Evolutionary conservation across 2,888 invertebrate species (phyloP), one percentile per base, ranked within the genome.

Genomic region (Capitulum mitella): DNA sequence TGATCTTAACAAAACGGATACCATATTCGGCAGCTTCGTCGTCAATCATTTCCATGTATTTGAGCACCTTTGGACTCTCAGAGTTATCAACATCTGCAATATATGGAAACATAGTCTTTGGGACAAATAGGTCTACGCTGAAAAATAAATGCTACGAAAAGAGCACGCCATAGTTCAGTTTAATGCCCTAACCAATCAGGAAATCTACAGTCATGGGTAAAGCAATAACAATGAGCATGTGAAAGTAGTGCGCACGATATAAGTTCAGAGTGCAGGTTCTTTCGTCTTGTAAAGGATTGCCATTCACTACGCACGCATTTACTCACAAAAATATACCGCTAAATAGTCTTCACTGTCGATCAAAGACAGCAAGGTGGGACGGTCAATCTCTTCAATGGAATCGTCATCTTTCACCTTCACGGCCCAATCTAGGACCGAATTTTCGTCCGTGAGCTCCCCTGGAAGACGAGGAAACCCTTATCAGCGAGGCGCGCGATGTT

Each of bases 11-110:
- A 81, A 96, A 90, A 87, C 93, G 92, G 80, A 96, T 95, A 79
- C 95, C 95, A 85, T 95, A 96, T 85, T 95, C 95, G 19, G 92
- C 88, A 32, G 95, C 95, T 87, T 96, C 95, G 83, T 95, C 95
- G 83, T 96, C 96, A 82, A 95, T 96, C 77, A 95, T 86, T 86
- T 95, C 95, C 80, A 95, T 76, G 29, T 76, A 76, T 29, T 76
- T 76, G 29, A 76, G 76, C 78, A 94, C 90, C 84, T 91, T 89
- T 6, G 93, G 92, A 84, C 92, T 91, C 82, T 92, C 91, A 22
- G 92, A 90, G 86, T 94, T 93, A 78, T 93, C 93, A 84, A 93
- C 93, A 85, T 91, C 92, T 85, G 92, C 79, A 81, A 79, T 32
- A 29, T 34, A 51, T 16, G 46, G 29, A 29, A 6, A 5, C n/a